Conservation (phyloP, 64 coral and sea anemone species). For the Catalaphyllia jardinei region DNA sequence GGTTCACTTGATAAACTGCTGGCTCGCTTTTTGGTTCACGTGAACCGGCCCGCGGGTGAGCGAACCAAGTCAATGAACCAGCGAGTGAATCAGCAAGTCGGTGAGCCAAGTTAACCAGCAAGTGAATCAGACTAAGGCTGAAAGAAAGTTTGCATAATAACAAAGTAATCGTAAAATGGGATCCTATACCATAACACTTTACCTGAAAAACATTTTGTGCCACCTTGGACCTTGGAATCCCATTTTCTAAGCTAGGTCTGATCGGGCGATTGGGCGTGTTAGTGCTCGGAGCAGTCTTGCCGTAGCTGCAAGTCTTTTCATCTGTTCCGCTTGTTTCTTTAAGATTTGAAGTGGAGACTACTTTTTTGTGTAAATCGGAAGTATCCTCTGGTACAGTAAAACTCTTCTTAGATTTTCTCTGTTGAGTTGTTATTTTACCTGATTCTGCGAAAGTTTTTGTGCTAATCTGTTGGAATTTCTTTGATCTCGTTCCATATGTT, state of each 20-base stretch:
- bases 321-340: not conserved
- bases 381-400: not conserved
- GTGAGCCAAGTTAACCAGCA: no score
- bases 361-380: not conserved
- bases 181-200: not conserved
- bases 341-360: not conserved
- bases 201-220: conserved; percentile 36
- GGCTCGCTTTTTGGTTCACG: no score
- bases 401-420: not conserved
- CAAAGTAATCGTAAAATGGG: no score
- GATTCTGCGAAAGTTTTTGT: not conserved
- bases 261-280: conserved; percentile 9
- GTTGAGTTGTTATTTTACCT: not conserved
- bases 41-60: no score
- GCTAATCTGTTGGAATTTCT: not conserved
- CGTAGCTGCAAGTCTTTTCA: not conserved
- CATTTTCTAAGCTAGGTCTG: not conserved
- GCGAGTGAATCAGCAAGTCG: no score
- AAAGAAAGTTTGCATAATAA: no score
- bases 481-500: conserved; percentile 10
- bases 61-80: no score
- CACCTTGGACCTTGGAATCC: conserved; percentile 16
- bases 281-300: no score
- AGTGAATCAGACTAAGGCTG: no score
- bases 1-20: no score